A percentile compares a stretch with the other conserved stretches of the same genome.
Conservation (phyloP, 2,888 invertebrate species). For the Lacanobia wlatinum region DNA sequence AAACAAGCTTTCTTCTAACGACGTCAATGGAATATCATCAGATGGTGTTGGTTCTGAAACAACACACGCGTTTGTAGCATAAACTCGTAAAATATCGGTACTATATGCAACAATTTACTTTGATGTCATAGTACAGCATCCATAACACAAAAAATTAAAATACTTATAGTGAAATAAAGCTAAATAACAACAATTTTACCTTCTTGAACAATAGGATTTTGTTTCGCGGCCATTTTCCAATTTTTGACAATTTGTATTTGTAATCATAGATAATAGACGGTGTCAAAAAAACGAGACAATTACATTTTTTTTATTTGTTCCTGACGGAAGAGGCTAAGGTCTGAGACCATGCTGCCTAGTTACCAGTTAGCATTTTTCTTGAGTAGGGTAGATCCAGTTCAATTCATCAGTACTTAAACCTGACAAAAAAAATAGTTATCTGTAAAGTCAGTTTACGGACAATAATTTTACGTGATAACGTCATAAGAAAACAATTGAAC, state of each 20-base stretch:
- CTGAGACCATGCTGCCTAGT: too few species aligned
- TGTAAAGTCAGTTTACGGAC: too few species aligned
- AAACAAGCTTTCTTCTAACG: conserved; percentile 94
- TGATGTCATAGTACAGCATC: not conserved
- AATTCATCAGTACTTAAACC: too few species aligned
- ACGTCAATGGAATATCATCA: conserved; percentile 89
- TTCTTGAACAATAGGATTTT: conserved; percentile 91
- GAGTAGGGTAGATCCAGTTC: too few species aligned
- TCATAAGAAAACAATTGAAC: too few species aligned
- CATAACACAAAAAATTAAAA: conserved; percentile 2
- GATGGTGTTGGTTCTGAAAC: conserved; percentile 83
- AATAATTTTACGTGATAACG: too few species aligned
- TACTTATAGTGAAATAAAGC: not conserved
- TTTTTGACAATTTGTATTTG: conserved; percentile 68
- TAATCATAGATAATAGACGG: conserved; percentile 36
- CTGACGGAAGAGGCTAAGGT: too few species aligned
- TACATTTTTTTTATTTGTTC: too few species aligned
- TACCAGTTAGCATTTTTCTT: too few species aligned
- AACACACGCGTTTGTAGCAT: conserved; percentile 43
- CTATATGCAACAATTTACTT: not conserved
- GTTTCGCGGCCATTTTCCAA: conserved; percentile 93
- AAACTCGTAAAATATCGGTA: not conserved
- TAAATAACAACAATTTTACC: conserved; percentile 82
- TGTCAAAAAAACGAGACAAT: conserved; percentile 8
- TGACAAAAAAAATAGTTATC: too few species aligned